Evolutionary conservation across 2,888 invertebrate genomes (phyloP), one percentile per base, ranked within the genome.

Genomic region (Eupithecia pulchellata): DNA sequence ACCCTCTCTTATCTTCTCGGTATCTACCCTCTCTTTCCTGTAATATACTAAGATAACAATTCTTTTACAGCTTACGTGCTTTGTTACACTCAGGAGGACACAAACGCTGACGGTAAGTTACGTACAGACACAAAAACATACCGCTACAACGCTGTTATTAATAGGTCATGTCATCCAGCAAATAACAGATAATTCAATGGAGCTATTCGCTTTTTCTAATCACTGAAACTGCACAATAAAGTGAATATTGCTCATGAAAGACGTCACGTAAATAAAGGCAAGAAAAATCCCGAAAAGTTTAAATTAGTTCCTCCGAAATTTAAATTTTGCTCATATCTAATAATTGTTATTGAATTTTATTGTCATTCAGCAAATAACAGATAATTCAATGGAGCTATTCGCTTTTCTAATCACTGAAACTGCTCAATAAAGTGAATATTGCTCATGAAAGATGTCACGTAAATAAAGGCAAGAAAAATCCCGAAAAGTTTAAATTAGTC

Each of bases 11-110:
- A n/a, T n/a, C n/a, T n/a, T n/a, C n/a, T n/a, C n/a, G n/a, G n/a
- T n/a, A n/a, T n/a, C n/a, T n/a, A n/a, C 27, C 32, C 29, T 11
- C n/a, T 58, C n/a, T 34, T 60, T 61, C 34, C 20, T 61, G 32
- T 60, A 57, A 11, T 25, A 34, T 61, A 83, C 83, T 88, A 86
- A 89, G 84, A 79, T 79, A 83, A 79, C 82, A 77, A 86, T 89
- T 95, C 94, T 96, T 95, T 97, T 97, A 90, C 96, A 98, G 98
- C 98, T 94, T 98, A 97, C 96, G 98, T 98, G 98, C 96, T 98
- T 95, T 98, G 98, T 96, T 98, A 98, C 95, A 97, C 98, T 85
- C 98, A 98, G 95, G 98, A 98, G 95, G 98, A 98, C 93, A 96
- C 97, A 87, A 97, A 97, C 92, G 96, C 97, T 89, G 98, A 98